Evolutionary conservation across 23 tunicate species (phyloP).

Genomic region (Phallusia fumigata): DNA sequence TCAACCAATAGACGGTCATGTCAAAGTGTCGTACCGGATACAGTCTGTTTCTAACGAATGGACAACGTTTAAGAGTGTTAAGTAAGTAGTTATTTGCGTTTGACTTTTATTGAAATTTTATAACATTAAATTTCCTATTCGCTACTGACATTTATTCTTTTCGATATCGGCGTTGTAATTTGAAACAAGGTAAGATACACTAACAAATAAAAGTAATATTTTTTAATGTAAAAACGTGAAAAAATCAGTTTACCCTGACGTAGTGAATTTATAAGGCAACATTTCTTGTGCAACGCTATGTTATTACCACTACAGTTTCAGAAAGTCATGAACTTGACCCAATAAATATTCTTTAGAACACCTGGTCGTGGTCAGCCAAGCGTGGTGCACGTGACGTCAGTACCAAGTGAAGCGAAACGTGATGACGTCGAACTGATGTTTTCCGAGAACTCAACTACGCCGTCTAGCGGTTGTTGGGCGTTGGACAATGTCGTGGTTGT

Average conservation of each 20-base stretch:
- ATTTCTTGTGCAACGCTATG: too few species aligned
- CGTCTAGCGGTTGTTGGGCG: constrained; percentile 50
- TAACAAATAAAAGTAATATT: too few species aligned
- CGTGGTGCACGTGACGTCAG: constrained; percentile 20
- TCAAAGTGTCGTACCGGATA: constrained; percentile 21
- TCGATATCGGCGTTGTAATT: too few species aligned
- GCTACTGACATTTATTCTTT: too few species aligned
- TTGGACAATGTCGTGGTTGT: constrained; percentile 58
- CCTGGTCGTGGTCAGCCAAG: background rate
- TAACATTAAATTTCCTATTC: too few species aligned
- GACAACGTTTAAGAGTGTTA: constrained; percentile 20
- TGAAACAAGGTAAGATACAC: too few species aligned
- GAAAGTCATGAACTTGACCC: too few species aligned
- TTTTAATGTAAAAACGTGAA: too few species aligned
- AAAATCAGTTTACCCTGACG: too few species aligned
- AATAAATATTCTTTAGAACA: background rate
- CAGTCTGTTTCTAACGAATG: background rate
- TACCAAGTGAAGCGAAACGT: constrained; percentile 48
- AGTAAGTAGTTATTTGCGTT: background rate
- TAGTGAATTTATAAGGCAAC: too few species aligned
- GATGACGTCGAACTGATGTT: constrained; percentile 37
- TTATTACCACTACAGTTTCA: too few species aligned
- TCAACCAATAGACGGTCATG: background rate
- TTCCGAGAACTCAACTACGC: constrained; percentile 36
- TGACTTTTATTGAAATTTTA: too few species aligned